These are phyloP conservation scores for Tigriopus californicus DNA, from an alignment of 2,888 invertebrate genomes.

Conservation along the genomic window DNA sequence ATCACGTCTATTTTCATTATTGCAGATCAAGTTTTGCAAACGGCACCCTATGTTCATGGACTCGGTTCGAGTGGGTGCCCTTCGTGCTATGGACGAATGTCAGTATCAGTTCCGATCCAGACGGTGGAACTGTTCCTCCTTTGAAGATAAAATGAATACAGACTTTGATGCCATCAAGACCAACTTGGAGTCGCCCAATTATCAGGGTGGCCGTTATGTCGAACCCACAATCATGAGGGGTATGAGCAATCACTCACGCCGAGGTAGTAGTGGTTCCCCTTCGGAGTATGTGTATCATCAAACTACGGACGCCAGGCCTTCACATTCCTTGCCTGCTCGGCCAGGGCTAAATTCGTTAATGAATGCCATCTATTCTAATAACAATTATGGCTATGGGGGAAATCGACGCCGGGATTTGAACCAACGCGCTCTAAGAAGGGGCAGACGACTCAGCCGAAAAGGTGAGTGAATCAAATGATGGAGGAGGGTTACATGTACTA, in stretches of 20 bases:
- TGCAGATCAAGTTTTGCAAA: slow-evolving; percentile 19
- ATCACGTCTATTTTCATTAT: background rate
- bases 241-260: no score
- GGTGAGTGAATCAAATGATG: background rate
- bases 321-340: no score
- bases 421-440: background rate
- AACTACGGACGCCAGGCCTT: no score
- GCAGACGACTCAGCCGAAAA: background rate
- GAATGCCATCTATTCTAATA: no score
- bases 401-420: no score
- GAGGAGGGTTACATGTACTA: no score
- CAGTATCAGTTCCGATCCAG: slow-evolving; percentile 20
- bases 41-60: slow-evolving; percentile 20
- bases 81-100: slow-evolving; percentile 20
- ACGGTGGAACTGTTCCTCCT: slow-evolving; percentile 21
- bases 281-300: no score
- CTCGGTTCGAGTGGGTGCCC: slow-evolving; percentile 19
- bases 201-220: no score
- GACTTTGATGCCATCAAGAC: background rate
- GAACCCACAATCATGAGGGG: no score
- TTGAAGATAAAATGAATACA: slow-evolving; percentile 1
- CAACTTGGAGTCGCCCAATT: background rate
- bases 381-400: no score
- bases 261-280: no score
- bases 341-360: no score